Conservation (phyloP, 1,140 invertebrate species). For the Delia radicum region DNA sequence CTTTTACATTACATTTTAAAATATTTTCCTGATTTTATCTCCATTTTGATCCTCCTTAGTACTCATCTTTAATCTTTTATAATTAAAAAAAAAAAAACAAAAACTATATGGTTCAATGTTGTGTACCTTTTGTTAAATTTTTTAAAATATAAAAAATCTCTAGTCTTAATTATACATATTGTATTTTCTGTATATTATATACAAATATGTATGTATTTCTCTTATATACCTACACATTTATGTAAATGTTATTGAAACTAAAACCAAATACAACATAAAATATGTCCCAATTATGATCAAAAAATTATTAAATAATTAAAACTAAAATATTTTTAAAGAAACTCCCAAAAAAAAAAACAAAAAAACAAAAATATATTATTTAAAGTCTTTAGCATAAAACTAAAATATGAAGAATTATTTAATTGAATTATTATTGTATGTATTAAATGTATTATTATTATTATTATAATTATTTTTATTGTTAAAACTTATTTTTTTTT, state of each 20-base stretch:
- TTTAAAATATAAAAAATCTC: neutral
- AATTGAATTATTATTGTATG: too few relatives aligned
- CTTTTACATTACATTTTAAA: neutral
- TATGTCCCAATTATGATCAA: too few relatives aligned
- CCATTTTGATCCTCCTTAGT: too few relatives aligned
- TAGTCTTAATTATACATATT: constrained; percentile 3
- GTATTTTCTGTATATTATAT: constrained; percentile 9
- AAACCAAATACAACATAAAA: too few relatives aligned
- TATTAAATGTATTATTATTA: neutral
- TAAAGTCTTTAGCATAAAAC: too few relatives aligned
- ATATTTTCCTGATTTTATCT: too few relatives aligned
- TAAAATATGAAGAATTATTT: too few relatives aligned
- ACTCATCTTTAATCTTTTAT: neutral
- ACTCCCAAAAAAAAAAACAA: too few relatives aligned
- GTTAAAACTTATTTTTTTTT: too few relatives aligned
- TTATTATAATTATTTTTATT: neutral
- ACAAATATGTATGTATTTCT: neutral
- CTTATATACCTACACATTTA: neutral
- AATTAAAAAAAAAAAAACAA: neutral
- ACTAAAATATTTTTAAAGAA: neutral
- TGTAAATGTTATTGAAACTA: neutral
- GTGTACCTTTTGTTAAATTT: constrained; percentile 18
- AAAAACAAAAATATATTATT: too few relatives aligned
- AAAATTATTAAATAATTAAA: too few relatives aligned
- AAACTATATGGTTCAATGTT: constrained; percentile 18